Evolutionary conservation across 2,888 invertebrate species (phyloP).

Genomic region (Lasioglossum oenotherae): DNA sequence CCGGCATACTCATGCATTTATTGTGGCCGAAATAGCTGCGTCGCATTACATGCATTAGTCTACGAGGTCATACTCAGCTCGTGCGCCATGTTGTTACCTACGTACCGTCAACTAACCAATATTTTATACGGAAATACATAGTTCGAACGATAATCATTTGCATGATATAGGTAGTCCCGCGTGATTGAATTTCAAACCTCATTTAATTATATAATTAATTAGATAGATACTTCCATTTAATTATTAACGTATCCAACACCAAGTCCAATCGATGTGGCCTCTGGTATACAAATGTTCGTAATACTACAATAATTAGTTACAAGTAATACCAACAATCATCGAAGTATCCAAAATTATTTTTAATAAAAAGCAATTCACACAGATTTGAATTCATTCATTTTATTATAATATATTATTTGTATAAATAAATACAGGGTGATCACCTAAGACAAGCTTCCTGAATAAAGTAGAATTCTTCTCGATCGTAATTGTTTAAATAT

Average conservation of each 20-base stretch:
- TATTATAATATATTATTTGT: too few relatives aligned
- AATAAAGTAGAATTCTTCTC: too few relatives aligned
- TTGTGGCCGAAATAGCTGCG: constrained; percentile 36
- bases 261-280: too few relatives aligned
- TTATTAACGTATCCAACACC: not conserved
- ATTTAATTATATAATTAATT: constrained; percentile 1
- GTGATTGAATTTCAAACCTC: not conserved
- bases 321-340: not conserved
- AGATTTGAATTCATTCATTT: too few relatives aligned
- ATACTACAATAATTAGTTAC: not conserved
- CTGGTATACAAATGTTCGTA: not conserved
- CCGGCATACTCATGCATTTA: constrained; percentile 24
- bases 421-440: too few relatives aligned
- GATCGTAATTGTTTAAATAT: too few relatives aligned
- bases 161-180: not conserved
- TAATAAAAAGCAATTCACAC: not conserved
- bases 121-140: constrained; percentile 21
- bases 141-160: not conserved
- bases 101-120: constrained; percentile 23
- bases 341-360: not conserved
- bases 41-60: constrained; percentile 52
- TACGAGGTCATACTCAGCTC: constrained; percentile 37
- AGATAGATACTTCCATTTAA: not conserved
- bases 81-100: constrained; percentile 26
- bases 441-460: too few relatives aligned